Conservation (phyloP, 2,888 invertebrate genomes). For the Oligia latruncula region DNA sequence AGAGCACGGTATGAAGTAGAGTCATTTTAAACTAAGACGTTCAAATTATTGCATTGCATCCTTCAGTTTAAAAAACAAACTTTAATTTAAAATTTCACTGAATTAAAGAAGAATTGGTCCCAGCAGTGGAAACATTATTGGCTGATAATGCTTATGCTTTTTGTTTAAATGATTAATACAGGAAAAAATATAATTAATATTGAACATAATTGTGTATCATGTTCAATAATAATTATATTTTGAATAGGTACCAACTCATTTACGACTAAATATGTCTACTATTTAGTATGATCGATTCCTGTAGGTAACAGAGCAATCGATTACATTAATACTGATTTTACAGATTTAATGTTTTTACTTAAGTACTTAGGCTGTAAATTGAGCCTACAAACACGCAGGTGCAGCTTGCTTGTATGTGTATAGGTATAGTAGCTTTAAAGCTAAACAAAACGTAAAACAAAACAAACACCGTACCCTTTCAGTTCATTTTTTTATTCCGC, state of each 20-base stretch:
- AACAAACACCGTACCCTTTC: conserved; percentile 14
- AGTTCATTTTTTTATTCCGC: conserved; percentile 11
- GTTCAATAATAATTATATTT: background rate
- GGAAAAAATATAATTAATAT: background rate
- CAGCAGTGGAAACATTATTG: background rate
- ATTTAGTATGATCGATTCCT: background rate
- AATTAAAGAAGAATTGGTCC: background rate
- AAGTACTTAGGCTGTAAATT: background rate
- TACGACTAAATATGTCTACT: background rate
- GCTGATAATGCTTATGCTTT: background rate
- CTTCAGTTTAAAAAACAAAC: background rate
- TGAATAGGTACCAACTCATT: background rate
- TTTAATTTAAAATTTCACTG: background rate
- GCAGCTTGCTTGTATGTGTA: background rate
- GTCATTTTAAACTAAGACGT: conserved; percentile 21
- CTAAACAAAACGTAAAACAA: conserved; percentile 13
- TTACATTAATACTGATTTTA: background rate
- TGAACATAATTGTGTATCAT: background rate
- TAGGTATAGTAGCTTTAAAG: background rate
- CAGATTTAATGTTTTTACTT: background rate
- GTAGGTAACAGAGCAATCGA: background rate
- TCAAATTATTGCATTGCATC: background rate
- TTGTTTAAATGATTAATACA: background rate
- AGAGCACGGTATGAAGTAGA: conserved; percentile 23
- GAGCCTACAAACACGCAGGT: background rate